Evolutionary conservation across 2,797 vertebrate species (phyloP).

Genomic region (Myotis daubentonii): DNA sequence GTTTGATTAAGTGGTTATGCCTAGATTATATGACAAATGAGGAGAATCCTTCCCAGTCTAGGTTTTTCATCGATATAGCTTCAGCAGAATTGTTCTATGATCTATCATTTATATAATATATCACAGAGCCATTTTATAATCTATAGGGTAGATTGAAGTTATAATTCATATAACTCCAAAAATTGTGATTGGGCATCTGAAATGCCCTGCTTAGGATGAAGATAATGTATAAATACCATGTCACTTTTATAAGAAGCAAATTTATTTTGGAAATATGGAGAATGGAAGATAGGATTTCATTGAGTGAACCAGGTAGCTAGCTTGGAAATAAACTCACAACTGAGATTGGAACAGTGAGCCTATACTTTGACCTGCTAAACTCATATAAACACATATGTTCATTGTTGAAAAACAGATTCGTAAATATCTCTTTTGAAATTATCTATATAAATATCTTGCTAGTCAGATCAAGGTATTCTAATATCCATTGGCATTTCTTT

Average conservation of each 20-base stretch:
- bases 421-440: background rate
- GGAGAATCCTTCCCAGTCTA: background rate
- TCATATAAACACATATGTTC: background rate
- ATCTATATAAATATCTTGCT: background rate
- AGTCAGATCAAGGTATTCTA: background rate
- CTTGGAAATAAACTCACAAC: background rate
- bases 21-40: constrained; percentile 17
- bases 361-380: background rate
- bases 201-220: background rate
- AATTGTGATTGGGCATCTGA: background rate
- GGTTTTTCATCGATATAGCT: background rate
- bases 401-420: background rate
- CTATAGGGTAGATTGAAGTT: background rate
- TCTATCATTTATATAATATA: background rate
- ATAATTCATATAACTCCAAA: background rate
- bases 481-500: background rate
- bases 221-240: background rate
- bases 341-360: background rate
- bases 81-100: background rate
- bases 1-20: constrained; percentile 51
- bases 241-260: background rate
- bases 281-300: background rate
- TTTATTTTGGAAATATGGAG: background rate
- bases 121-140: background rate
- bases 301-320: background rate